Evolutionary conservation across 2,113 vertebrate genomes (phyloP), one percentile per base, ranked within the genome.

Genomic region (Scomber colias): DNA sequence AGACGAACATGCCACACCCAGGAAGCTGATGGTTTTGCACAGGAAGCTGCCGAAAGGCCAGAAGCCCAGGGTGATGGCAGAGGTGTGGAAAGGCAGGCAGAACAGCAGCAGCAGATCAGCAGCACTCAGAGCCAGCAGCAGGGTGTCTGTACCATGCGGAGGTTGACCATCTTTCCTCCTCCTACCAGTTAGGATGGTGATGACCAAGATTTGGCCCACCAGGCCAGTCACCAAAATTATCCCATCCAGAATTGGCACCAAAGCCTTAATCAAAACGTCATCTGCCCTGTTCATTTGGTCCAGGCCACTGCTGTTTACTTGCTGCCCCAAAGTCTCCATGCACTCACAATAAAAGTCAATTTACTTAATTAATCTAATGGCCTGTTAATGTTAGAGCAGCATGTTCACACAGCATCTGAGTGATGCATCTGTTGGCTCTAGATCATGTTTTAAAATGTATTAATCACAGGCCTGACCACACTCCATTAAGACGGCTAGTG

Each of bases 31-130:
- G 1, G 75, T 68, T 81, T 95, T 96, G 92, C 95, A 95, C 60
- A 95, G 67, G 73, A 91, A 81, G 57, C 61, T 17, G 31, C 95
- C 93, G 0, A 95, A 96, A 10, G 95, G 94, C 95, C 95, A 95
- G 75, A 65, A 92, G 21, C 92, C 93, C 66, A 94, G 59, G 4
- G 89, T 88, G 65, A 95, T 94, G 48, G 95, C 93, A 0, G 90
- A 62, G 4, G 94, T 95, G 84, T 95, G 93, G 85, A 96, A 96
- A 48, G 95, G 95, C 81, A 95, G 83, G 74, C 93, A 95, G 60
- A 92, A 61, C 27, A 95, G 85, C 59, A 95, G 83, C 57, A 94
- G 83, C 56, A 95, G 75, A 87, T 95, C 95, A 0, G 94, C 92
- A 0, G 84, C 89, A 3, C 94, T 94, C 67, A 96, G 88, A 2